Evolutionary conservation across 1,140 invertebrate species (phyloP), one percentile per base, ranked within the genome.

Genomic region (Drosophila triauraria): DNA sequence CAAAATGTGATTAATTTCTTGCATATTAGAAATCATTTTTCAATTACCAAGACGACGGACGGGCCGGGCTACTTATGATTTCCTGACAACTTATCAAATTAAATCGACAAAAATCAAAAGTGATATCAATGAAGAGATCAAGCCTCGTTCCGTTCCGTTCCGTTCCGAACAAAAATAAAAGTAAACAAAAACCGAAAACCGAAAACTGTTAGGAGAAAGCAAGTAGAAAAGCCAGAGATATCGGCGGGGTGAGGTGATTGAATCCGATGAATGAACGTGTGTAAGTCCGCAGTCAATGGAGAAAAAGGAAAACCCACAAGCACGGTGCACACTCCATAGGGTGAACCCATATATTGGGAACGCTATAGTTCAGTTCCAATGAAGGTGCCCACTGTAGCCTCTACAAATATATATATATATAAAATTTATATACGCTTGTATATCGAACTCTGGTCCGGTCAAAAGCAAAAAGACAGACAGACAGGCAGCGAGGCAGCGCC

Each of bases 1-100:
- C 84, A 91, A 91, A 91, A 90, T 91, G 86, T 90, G 86, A 90
- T 90, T 90, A 90, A 90, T 90, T 90, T 90, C 82, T 90, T 90
- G 86, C 86, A 91, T 91, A 90, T 90, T 90, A 91, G 86, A 90
- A 86, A 90, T 90, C 87, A 90, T 90, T 90, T 90, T 90, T 90
- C 86, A 90, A 90, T 90, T 91, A 90, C 86, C 75, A 79, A 85
- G 64, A 79, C 86, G 85, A 82, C 65, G 27, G 27, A 27, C 27
- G 27, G 27, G 27, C 6, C 27, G 72, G 82, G 72, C 79, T 85
- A 84, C 82, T 84, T 86, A 86, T 51, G 81, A 80, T 85, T 82
- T 79, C 80, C 78, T 90, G 85, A 90, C 85, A 90, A 90, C 82
- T 90, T 88, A 88, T 88, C 85, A 88, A 88, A 88, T 90, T 78